Conservation (phyloP, 64 coral and sea anemone species). For the Anthopleura sola region DNA sequence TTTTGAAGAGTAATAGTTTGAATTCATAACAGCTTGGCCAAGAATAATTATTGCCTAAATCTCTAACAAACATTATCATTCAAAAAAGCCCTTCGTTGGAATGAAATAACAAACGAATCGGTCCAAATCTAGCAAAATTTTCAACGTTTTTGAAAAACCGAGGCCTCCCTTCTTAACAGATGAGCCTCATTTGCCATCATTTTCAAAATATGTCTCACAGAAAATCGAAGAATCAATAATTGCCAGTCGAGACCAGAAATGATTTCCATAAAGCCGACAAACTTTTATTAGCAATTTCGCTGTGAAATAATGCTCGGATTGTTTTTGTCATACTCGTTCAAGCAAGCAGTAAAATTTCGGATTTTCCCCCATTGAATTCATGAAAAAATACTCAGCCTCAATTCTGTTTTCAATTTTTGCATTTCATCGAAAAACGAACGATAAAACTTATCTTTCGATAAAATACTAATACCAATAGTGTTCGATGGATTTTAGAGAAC, state of each 20-base stretch:
- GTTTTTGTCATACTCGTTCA: not conserved
- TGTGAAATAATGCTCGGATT: not conserved
- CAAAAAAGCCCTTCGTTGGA: not conserved
- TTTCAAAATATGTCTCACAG: not conserved
- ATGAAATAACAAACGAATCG: not conserved
- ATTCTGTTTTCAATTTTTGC: not conserved
- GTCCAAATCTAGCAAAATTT: not conserved
- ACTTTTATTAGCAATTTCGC: not conserved
- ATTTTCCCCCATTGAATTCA: not conserved
- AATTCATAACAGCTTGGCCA: not conserved
- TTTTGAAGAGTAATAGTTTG: not conserved
- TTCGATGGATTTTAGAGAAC: not conserved
- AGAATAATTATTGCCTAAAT: slow-evolving; percentile 17
- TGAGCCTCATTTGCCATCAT: not conserved
- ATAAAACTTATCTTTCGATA: not conserved
- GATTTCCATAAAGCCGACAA: not conserved
- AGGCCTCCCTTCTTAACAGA: not conserved
- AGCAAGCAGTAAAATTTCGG: not conserved
- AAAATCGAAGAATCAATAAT: not conserved
- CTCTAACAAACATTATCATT: not conserved
- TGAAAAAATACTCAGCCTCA: not conserved
- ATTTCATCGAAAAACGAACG: not conserved
- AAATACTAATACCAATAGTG: not conserved
- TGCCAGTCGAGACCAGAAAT: not conserved
- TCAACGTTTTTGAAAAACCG: not conserved